A percentile compares a stretch with the other conserved stretches of the same genome.
Conservation (phyloP, 2,797 vertebrate species). For the Hybognathus amarus region DNA sequence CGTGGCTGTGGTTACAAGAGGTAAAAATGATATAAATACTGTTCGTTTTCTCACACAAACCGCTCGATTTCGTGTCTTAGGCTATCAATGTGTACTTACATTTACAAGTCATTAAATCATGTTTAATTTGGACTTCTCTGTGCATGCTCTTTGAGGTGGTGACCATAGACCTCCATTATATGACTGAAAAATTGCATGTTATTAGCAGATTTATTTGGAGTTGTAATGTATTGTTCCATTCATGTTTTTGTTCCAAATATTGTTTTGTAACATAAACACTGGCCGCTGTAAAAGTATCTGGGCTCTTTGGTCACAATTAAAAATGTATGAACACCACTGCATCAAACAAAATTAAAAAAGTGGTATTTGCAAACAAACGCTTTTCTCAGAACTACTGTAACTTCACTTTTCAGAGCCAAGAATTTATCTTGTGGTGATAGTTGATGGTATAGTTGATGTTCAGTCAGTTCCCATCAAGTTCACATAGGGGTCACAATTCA, state of each 20-base stretch:
- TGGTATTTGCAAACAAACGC: background rate
- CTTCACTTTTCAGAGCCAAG: background rate
- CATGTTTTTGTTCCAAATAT: background rate
- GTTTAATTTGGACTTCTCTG: no score
- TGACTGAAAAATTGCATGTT: no score
- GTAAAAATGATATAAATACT: no score
- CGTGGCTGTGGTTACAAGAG: no score
- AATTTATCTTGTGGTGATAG: background rate
- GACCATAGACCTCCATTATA: no score
- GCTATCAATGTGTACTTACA: no score
- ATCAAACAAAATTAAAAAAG: background rate
- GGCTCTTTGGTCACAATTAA: background rate
- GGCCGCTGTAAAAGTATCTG: background rate
- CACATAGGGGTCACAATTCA: background rate
- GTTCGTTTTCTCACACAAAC: no score
- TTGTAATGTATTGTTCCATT: background rate
- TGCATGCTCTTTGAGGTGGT: no score
- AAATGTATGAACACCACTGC: background rate
- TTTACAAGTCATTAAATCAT: no score
- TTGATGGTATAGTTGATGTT: background rate
- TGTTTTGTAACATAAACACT: background rate
- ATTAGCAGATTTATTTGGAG: background rate
- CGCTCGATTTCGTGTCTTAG: no score
- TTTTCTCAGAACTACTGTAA: background rate
- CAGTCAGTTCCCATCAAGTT: background rate